A percentile compares a stretch with the other conserved stretches of the same genome.
Conservation (phyloP, 2,888 invertebrate species). For the Troides oblongomaculatus region DNA sequence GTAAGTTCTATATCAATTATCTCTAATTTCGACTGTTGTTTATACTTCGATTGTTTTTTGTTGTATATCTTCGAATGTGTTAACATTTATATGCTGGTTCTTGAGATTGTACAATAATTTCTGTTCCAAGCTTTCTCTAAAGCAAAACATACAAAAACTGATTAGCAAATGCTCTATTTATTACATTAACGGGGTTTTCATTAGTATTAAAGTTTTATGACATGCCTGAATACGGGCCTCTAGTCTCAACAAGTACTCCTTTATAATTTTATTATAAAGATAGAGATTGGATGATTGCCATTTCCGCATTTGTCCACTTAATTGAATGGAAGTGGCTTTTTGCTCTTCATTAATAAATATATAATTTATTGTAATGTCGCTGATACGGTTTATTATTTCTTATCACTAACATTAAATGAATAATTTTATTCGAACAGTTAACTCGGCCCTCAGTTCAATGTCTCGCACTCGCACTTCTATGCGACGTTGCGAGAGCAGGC, state of each 20-base stretch:
- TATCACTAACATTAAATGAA: not conserved
- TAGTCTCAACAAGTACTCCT: conserved; percentile 12
- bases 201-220: not conserved
- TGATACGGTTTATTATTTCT: conserved; percentile 8
- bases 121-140: no score
- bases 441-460: conserved; percentile 54
- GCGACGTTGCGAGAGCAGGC: conserved; percentile 57
- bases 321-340: conserved; percentile 1
- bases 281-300: conserved; percentile 7
- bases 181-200: not conserved
- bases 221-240: not conserved
- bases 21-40: no score
- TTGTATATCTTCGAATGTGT: no score
- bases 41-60: no score
- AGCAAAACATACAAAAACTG: not conserved
- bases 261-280: conserved; percentile 14
- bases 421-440: conserved; percentile 46
- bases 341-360: no score
- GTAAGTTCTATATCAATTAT: conserved; percentile 39
- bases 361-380: not conserved
- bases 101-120: no score
- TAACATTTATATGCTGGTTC: no score
- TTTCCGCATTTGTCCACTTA: conserved; percentile 7
- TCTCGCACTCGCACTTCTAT: conserved; percentile 56
- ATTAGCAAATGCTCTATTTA: not conserved